Base-by-base conservation (phyloP, 2,113 vertebrate species). In the Tragelaphus buxtoni region DNA sequence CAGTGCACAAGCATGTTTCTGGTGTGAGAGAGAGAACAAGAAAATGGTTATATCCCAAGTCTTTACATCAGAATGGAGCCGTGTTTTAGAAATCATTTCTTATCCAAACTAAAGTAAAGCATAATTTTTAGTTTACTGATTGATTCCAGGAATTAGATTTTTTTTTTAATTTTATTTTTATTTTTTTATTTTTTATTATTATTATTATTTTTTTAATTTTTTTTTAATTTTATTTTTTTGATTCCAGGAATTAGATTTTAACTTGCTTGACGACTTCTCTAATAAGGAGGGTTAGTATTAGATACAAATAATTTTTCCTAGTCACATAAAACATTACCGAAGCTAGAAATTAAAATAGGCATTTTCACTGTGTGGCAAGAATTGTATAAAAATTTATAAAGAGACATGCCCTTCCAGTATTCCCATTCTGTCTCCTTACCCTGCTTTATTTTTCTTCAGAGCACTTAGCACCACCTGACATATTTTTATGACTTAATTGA, bases 231-330 rank as follows among this genome's bases (percentile, higher is more conserved):
- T n/a, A n/a, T n/a, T n/a, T n/a, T n/a, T n/a, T 35, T 88, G 63
- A 47, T 72, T 87, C n/a, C 55, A 35, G 63, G 35, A 93, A 93
- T 95, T 87, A 47, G 56, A 58, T 87, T 95, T 84, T 93, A 93
- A 69, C 80, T 93, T 86, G 7, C 47, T 91, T 92, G 42, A 81
- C 39, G 53, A 88, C 89, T 92, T 92, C 47, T 88, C n/a, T 60
- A 58, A 76, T n/a, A 79, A 97, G 39, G 3, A 7, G 2, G 69
- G 13, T 89, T 91, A 83, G 2, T 94, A 61, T 61, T 96, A 10
- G 13, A 60, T 92, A 47, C 12, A 88, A 83, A 91, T 88, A 94
- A 58, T 18, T 79, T 82, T 94, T 96, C 56, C 86, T 91, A 76
- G 63, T 69, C 56, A 74, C 20, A 35, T 72, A 63, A 90, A 90